Base-by-base conservation (phyloP, 2,797 vertebrate genomes). In the Sandelia bainsii region DNA sequence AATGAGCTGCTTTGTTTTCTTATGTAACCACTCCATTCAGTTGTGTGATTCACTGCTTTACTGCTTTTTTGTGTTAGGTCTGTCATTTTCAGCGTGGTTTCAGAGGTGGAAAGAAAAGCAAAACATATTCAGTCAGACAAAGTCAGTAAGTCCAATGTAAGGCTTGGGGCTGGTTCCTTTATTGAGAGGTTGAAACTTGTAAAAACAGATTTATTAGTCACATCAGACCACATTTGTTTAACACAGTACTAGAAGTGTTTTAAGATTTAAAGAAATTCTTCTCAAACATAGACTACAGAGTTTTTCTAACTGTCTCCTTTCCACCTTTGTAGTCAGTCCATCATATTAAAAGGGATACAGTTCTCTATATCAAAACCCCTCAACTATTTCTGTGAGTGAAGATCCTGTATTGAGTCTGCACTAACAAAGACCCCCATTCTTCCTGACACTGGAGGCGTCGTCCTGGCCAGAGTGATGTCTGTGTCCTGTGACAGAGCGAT, bases 351-450 rank as follows among this genome's bases (percentile, higher is more conserved):
- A 65, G 63, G 23, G 64, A 65, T 62, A 46, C 49, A 88, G 78
- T 83, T 73, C 54, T 62, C 59, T 50, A 48, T 68, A 62, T 83
- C 65, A 74, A 70, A 77, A 70, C 56, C 37, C 49, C 51, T 62
- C 72, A 72, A 44, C 63, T 70, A 48, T 56, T 49, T 75, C 51
- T 75, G 64, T 44, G 19, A 80, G 73, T 56, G 72, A 76, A 80
- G 62, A 63, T 77, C 61, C 74, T 68, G 79, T 51, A 72, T 79
- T 81, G 70, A 86, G 51, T 79, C 75, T 60, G 40, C 17, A 4
- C 17, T 79, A 80, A 94, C 92, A 93, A 92, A 90, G 85, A 80
- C 72, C 46, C 34, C 81, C 80, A 89, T 92, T 92, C 87, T 91
- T 53, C 34, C 39, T 73, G 87, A 90, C 88, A 93, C 77, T 71